A percentile compares a stretch with the other conserved stretches of the same genome.
Evolutionary conservation across 2,797 vertebrate species (phyloP).

Genomic region (Fundulus diaphanus): DNA sequence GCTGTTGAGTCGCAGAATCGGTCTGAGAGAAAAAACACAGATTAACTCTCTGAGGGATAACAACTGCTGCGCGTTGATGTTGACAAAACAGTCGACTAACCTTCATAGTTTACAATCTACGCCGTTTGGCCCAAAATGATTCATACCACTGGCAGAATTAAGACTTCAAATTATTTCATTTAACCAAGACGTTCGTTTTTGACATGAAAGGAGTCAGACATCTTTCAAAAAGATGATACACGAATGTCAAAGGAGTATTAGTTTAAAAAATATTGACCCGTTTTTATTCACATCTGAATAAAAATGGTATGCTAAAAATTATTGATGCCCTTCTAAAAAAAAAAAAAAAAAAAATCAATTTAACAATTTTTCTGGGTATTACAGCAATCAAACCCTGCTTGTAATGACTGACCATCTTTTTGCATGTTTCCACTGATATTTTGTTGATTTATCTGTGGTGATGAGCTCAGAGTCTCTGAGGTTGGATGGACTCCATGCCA

Average conservation of each 20-base stretch:
- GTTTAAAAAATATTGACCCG: neutral
- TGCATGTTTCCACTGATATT: neutral
- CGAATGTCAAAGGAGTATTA: neutral
- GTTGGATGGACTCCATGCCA: neutral
- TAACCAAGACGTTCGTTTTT: neutral
- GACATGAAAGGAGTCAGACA: neutral
- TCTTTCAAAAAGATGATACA: neutral
- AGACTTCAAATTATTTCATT: neutral
- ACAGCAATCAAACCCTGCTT: neutral
- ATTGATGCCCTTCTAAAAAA: neutral
- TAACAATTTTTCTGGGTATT: too few relatives aligned
- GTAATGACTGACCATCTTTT: neutral
- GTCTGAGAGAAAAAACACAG: conserved; percentile 28
- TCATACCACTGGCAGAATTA: neutral
- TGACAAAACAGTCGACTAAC: neutral
- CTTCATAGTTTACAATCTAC: neutral
- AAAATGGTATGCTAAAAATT: neutral
- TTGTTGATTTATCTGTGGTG: neutral
- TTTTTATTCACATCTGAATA: neutral
- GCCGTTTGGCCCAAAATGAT: neutral
- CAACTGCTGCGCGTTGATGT: neutral
- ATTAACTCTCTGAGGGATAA: conserved; percentile 4
- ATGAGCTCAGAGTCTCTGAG: neutral
- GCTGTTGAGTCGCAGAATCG: conserved; percentile 82
- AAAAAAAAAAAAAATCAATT: neutral